A percentile compares a stretch with the other conserved stretches of the same genome.
Conservation (phyloP, 2,888 invertebrate genomes). For the Dusona sp. region DNA sequence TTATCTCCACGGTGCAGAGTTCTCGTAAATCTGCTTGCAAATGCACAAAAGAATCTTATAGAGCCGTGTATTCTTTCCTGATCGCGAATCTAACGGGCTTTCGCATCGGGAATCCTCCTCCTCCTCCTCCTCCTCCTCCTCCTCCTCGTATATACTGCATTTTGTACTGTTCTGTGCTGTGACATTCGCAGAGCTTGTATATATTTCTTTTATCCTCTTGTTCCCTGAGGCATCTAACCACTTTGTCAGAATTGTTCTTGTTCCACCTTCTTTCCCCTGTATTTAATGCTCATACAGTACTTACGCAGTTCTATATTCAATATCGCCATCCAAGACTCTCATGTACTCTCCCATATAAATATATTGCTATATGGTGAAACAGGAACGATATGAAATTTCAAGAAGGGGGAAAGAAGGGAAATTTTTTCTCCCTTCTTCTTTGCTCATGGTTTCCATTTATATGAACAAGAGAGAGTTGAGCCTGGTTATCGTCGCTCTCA, state of each 20-base stretch:
- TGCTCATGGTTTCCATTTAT: conserved; percentile 19
- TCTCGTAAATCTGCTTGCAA: conserved; percentile 20
- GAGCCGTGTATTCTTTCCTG: not conserved
- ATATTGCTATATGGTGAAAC: not conserved
- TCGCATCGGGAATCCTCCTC: not conserved
- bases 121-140: not conserved
- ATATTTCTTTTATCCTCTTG: conserved; percentile 14
- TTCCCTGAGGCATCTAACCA: conserved; percentile 25
- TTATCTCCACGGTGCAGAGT: not conserved
- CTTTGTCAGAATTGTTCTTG: conserved; percentile 43
- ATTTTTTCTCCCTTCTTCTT: conserved; percentile 21
- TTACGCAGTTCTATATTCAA: conserved; percentile 14
- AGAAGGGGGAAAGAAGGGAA: conserved; percentile 1
- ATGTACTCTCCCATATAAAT: not conserved
- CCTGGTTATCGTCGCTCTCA: conserved; percentile 52
- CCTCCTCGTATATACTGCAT: not conserved
- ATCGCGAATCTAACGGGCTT: conserved; percentile 17
- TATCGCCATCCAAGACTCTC: conserved; percentile 27
- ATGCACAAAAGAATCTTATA: conserved; percentile 29
- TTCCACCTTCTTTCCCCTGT: conserved; percentile 4
- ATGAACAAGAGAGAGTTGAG: conserved; percentile 33
- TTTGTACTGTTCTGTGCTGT: not conserved
- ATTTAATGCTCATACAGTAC: conserved; percentile 29
- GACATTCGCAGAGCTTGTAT: conserved; percentile 4
- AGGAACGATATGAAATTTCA: conserved; percentile 18